Conservation (phyloP, 2,888 invertebrate genomes). For the Acanthococcus lagerstroemiae region DNA sequence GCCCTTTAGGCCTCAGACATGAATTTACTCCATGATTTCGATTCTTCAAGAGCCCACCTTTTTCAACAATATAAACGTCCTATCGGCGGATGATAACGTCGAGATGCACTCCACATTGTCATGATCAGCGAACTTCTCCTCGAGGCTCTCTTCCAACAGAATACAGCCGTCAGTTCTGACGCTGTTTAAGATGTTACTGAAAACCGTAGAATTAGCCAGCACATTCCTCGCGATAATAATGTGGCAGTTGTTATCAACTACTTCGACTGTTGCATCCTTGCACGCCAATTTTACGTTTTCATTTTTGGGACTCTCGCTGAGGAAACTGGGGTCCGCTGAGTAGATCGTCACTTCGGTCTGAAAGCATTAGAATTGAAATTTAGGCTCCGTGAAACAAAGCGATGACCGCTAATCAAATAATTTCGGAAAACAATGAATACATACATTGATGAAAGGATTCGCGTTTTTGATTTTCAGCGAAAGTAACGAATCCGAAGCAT, state of each 20-base stretch:
- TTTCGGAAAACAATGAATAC: not conserved
- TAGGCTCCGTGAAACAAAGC: not conserved
- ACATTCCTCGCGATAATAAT: conserved; percentile 58
- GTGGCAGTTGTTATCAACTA: conserved; percentile 57
- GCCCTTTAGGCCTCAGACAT: too few relatives aligned
- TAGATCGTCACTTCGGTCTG: conserved; percentile 32
- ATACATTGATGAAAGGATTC: conserved; percentile 25
- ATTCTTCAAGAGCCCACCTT: too few relatives aligned
- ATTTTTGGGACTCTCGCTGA: not conserved
- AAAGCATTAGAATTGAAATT: not conserved
- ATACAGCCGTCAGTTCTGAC: conserved; percentile 60
- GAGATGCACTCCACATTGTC: conserved; percentile 46
- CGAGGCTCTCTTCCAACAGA: conserved; percentile 58
- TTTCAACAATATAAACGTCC: conserved; percentile 16
- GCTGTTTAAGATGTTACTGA: conserved; percentile 52
- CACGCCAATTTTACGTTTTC: conserved; percentile 48
- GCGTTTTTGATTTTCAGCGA: conserved; percentile 5
- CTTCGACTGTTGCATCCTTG: conserved; percentile 51
- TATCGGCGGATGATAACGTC: conserved; percentile 54
- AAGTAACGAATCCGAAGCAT: conserved; percentile 20
- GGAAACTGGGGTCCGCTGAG: not conserved
- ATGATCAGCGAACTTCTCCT: conserved; percentile 37
- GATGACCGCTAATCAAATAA: not conserved
- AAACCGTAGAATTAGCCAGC: conserved; percentile 46
- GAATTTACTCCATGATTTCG: too few relatives aligned